phyloP scores from a whole-genome alignment of 2,113 vertebrate genomes.

The Numenius arquata region DNA sequence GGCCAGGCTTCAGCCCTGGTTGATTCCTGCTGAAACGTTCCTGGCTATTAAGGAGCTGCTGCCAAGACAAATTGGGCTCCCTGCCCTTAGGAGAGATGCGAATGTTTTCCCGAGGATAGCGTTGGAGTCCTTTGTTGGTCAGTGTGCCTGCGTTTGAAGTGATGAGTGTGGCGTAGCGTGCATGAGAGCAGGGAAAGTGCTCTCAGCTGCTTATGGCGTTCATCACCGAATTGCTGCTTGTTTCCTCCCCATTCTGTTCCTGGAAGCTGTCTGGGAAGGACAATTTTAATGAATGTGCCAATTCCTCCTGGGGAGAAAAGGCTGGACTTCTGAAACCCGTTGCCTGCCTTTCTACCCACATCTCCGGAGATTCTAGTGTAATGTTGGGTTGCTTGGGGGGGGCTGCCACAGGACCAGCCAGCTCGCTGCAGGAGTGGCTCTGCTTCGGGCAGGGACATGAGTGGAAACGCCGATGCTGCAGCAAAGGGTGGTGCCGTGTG shows the following conservation, averaged over 20 bases:
- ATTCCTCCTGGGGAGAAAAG: not conserved
- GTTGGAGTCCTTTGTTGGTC: not conserved
- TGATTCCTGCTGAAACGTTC: not conserved
- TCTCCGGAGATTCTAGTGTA: not conserved
- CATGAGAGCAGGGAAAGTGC: not conserved
- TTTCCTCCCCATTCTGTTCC: not conserved
- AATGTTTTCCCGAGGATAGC: not conserved
- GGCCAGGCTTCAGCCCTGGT: not conserved
- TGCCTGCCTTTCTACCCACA: fast-evolving
- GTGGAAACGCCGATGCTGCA: fast-evolving
- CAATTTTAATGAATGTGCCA: not conserved
- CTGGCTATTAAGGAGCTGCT: not conserved
- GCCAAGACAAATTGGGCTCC: not conserved
- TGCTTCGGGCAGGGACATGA: not conserved
- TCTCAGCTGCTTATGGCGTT: not conserved
- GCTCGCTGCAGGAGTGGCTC: not conserved
- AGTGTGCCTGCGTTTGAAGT: not conserved
- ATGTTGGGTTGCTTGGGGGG: fast-evolving
- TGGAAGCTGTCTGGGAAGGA: not conserved
- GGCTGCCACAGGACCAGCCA: not conserved
- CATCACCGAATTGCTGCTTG: not conserved
- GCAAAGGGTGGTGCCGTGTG: not conserved
- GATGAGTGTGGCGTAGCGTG: not conserved
- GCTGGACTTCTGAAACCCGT: fast-evolving
- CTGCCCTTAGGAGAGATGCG: not conserved